Base-by-base conservation (phyloP, 2,797 vertebrate genomes). In the Masticophis lateralis region DNA sequence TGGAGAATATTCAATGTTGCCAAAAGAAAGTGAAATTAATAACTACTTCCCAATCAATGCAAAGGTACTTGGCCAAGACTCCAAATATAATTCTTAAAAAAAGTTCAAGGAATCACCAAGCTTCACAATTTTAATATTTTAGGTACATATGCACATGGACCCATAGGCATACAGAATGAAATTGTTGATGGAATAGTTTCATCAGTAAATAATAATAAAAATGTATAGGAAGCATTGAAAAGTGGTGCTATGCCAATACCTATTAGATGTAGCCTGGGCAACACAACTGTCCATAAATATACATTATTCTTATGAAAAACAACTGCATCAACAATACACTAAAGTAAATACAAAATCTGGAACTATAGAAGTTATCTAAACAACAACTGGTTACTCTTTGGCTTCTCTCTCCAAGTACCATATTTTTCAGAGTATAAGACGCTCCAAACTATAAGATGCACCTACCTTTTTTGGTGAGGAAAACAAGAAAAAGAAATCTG, bases 41-140 rank as follows among this genome's bases (percentile, higher is more conserved):
- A 93, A 91, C 53, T 89, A 13, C 88, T n/a, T 37, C 56, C 57
- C 66, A 95, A 94, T 96, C 94, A 96, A 89, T 56, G 87, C 59
- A 11, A 66, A 92, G 60, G 88, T 86, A 88, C 93, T 95, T 95
- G 92, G 88, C 92, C 94, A 91, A 94, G 87, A 55, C 18, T 55
- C 13, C 91, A 66, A 95, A 95, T 95, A 93, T 94, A 92, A 79
- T 69, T n/a, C 11, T n/a, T 14, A 28, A n/a, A 16, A 69, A 37
- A 32, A 37, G 16, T 18, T 74, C n/a, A 32, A 79, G 18, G 32
- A 43, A 32, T 89, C 89, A 92, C 94, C 92, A 94, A 55, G 47
- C 66, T 86, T 5, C 47, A 92, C 6, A 61, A 90, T 60, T 92
- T 86, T 93, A 92, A 18, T 59, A 93, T 20, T 1, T n/a, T 88